Percentiles rank a stretch among this genome's conserved stretches.
phyloP scores from a whole-genome alignment of 2,113 vertebrate species.

The Dasyornis broadbenti region DNA sequence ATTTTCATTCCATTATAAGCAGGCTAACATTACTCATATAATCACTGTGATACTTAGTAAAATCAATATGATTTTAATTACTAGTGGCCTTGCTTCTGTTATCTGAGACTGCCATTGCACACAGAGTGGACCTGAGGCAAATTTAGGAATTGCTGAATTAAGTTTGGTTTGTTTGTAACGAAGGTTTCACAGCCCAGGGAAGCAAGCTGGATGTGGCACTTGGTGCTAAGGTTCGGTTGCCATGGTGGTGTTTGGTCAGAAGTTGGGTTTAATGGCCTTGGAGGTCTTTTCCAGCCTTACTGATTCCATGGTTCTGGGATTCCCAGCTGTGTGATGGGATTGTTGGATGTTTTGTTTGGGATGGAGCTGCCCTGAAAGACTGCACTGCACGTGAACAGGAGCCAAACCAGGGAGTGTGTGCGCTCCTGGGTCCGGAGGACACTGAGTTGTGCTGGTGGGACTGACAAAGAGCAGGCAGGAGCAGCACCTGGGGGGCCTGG shows the following conservation, averaged over 20 bases:
- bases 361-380: not conserved
- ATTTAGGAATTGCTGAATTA: not conserved
- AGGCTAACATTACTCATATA: not conserved
- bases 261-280: not conserved
- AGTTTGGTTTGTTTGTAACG: not conserved
- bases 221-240: not conserved
- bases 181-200: not conserved
- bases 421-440: not conserved
- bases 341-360: not conserved
- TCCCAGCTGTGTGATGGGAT: not conserved
- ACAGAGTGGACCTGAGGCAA: not conserved
- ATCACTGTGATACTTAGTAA: not conserved
- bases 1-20: not conserved
- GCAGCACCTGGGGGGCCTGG: not conserved
- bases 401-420: not conserved
- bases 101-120: not conserved
- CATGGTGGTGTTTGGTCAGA: not conserved
- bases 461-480: not conserved
- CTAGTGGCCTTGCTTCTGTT: not conserved
- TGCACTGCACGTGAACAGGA: not conserved
- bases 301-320: too few relatives aligned
- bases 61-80: conserved; percentile 44
- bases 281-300: not conserved
- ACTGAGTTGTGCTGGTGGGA: not conserved
- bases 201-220: not conserved